Evolutionary conservation across 1,140 invertebrate genomes (phyloP).

Genomic region (Paralvinella palmiformis): DNA sequence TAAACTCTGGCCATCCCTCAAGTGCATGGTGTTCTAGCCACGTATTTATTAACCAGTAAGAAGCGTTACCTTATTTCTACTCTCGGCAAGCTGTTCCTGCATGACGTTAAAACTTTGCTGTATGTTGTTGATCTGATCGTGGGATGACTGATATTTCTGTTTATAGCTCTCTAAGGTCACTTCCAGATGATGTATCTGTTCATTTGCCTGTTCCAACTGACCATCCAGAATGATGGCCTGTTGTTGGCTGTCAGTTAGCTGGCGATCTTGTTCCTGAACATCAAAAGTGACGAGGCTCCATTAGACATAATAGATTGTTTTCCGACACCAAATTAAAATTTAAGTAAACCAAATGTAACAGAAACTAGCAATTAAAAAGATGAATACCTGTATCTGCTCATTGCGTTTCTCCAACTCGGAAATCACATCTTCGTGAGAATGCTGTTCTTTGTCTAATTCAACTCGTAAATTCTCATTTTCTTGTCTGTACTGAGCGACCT

Average conservation of each 20-base stretch:
- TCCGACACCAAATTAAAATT: too few species aligned
- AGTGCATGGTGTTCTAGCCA: too few species aligned
- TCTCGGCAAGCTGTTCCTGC: conserved; percentile 39
- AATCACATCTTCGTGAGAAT: not conserved
- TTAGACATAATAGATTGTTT: too few species aligned
- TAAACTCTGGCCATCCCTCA: too few species aligned
- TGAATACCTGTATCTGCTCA: too few species aligned
- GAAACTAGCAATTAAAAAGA: too few species aligned
- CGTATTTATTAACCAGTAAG: not conserved
- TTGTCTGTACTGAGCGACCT: not conserved
- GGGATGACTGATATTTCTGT: conserved; percentile 37
- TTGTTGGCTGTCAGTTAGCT: conserved; percentile 33
- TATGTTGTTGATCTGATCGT: conserved; percentile 33
- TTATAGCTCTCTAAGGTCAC: conserved; percentile 31
- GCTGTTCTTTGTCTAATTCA: conserved; percentile 26
- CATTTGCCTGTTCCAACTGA: conserved; percentile 28
- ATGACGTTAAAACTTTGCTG: conserved; percentile 29
- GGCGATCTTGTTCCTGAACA: conserved; percentile 24
- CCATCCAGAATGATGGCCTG: conserved; percentile 36
- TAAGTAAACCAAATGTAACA: too few species aligned
- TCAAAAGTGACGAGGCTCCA: too few species aligned
- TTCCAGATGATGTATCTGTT: conserved; percentile 34
- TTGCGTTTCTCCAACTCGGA: not conserved
- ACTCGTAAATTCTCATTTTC: conserved; percentile 24
- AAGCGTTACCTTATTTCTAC: conserved; percentile 28